Conservation (phyloP, 2,113 vertebrate species). For the Corythaeola cristata region DNA sequence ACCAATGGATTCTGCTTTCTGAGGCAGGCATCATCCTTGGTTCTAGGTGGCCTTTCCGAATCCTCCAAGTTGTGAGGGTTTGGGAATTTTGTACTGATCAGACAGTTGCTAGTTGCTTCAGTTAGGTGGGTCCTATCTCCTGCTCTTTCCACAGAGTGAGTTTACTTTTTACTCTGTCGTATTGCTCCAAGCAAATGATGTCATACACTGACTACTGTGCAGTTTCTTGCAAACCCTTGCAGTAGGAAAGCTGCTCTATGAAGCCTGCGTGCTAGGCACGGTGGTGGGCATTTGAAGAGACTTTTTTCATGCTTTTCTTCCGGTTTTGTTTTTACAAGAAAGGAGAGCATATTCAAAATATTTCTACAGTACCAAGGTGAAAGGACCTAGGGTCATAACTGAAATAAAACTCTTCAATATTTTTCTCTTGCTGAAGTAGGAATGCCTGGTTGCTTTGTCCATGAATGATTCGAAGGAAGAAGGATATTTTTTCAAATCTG, state of each 20-base stretch:
- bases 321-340: not conserved
- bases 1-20: not conserved
- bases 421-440: not conserved
- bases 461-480: not conserved
- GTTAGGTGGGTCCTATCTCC: not conserved
- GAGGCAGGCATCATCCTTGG: not conserved
- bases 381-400: not conserved
- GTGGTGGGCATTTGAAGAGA: not conserved
- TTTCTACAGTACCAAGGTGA: not conserved
- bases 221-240: not conserved
- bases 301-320: not conserved
- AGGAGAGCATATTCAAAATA: not conserved
- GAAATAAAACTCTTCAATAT: not conserved
- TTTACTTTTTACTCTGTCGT: not conserved
- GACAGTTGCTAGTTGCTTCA: not conserved
- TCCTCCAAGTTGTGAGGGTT: not conserved
- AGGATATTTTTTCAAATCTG: slow-evolving; percentile 49
- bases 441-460: not conserved
- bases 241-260: not conserved
- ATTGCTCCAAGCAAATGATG: not conserved
- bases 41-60: not conserved
- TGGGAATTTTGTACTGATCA: not conserved
- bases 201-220: not conserved
- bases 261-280: accelerated
- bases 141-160: not conserved